Evolutionary conservation across 2,113 vertebrate genomes (phyloP), one percentile per base, ranked within the genome.

Genomic region (Pygoscelis adeliae): DNA sequence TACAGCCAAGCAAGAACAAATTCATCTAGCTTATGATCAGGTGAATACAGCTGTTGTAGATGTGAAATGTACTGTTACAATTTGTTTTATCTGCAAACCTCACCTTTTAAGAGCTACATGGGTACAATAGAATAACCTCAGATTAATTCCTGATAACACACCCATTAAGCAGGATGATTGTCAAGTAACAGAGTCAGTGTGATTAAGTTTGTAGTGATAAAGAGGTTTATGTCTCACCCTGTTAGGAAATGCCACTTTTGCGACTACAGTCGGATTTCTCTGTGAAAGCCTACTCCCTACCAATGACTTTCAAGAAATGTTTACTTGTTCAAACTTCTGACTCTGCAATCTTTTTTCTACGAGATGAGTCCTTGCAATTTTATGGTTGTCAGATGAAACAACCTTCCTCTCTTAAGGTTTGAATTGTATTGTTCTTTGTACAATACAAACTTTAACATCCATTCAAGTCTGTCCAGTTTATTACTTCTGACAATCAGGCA

Each of bases 1-100:
- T 94, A 69, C 95, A 93, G 50, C 80, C 95, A 97, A 97, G 96
- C 96, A 89, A 96, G 97, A 98, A 27, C 80, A 98, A 90, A 95
- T 90, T 27, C 82, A 91, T 88, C 96, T 98, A 94, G 91, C 74
- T 84, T 81, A 36, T 53, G 93, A 98, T 72, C 96, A 96, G 95
- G 91, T 96, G 95, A 98, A 96, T 97, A 89, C 19, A 52, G 53
- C 61, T 97, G 58, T 66, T 61, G 46, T 87, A 90, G 85, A 91
- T 70, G 66, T 96, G 89, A 94, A 86, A 71, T 83, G 16, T 8
- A 15, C 10, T 44, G 70, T 94, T 95, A 90, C 26, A 78, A 38
- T 47, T 66, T 83, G 21, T 87, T 95, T 97, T 91, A 74, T 95
- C 87, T 80, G 63, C 47, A 95, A 40, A 72, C 55, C 16, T 72